phyloP scores from a whole-genome alignment of 2,888 invertebrate species.

The Timandra comae region DNA sequence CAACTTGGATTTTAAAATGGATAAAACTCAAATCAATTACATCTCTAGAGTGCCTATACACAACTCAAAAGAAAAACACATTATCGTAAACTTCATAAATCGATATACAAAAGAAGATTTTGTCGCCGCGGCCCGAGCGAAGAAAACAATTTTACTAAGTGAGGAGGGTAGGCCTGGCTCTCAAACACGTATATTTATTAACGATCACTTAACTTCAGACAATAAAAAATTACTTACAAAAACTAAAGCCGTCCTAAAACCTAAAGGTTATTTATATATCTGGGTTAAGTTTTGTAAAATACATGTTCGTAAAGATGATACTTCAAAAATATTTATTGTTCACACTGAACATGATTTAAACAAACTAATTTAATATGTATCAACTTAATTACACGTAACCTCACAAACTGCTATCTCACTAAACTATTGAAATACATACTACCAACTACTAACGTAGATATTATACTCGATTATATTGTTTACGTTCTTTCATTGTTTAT shows the following conservation, averaged over 20 bases:
- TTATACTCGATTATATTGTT: no score
- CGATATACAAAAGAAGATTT: conserved; percentile 13
- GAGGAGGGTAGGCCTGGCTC: not conserved
- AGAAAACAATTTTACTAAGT: not conserved
- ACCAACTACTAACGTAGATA: no score
- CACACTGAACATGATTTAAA: not conserved
- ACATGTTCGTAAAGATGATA: not conserved
- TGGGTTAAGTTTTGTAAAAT: conserved; percentile 1
- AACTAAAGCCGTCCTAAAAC: not conserved
- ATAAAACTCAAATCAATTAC: conserved; percentile 10
- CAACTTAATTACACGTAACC: no score
- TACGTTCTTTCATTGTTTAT: no score
- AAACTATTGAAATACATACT: no score
- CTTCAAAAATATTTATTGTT: not conserved
- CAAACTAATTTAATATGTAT: no score
- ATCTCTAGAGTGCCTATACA: conserved; percentile 6
- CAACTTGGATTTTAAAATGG: conserved; percentile 1
- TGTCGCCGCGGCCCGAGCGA: conserved; percentile 9
- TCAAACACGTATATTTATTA: not conserved
- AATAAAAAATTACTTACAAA: no score
- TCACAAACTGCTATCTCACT: no score
- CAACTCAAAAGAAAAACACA: conserved; percentile 8
- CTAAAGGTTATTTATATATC: not conserved
- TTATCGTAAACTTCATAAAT: conserved; percentile 10
- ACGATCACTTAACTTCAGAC: not conserved